Base-by-base conservation (phyloP, 2,888 invertebrate genomes). In the Chymomyza caudatula region DNA sequence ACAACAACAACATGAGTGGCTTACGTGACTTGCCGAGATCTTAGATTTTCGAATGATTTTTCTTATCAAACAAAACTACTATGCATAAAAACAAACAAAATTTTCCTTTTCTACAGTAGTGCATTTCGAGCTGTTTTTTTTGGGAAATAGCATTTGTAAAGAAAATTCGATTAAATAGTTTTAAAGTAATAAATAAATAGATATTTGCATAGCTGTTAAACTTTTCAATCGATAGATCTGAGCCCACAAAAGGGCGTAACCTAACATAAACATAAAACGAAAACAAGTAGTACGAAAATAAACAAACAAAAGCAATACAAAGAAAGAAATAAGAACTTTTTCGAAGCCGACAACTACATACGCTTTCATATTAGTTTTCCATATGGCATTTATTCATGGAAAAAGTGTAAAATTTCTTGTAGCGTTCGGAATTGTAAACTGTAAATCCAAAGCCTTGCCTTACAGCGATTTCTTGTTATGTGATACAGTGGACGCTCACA, bases 21-120 rank as follows among this genome's bases (percentile, higher is more conserved):
- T 83, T 80, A 80, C 79, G 87, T 80, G 79, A 86, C 79, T 62
- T n/a, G 17, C 15, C 6, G 23, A 29, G 61, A 60, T 25, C 23
- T 60, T 37, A 25, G 57, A 20, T 2, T 37, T 37, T 58, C 22
- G 71, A 74, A 69, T 67, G 58, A 72, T 74, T 80, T 53, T 19
- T 75, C 25, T 42, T 22, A 70, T 61, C 23, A 56, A 65, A 55
- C 42, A 77, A 71, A 77, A 60, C 23, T 51, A 58, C 59, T 63
- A 17, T 57, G 23, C 47, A 49, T 62, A 22, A 15, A 20, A 53
- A 15, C 20, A n/a, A n/a, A 37, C 20, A 65, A 47, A 66, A 73
- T 75, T 79, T 83, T 78, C 60, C 73, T 23, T 42, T 37, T 43
- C n/a, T 43, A 52, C 0, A 11, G 8, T 1, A 2, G 1, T 37